Conservation (phyloP, 1,140 invertebrate species). For the Euborellia annulipes region DNA sequence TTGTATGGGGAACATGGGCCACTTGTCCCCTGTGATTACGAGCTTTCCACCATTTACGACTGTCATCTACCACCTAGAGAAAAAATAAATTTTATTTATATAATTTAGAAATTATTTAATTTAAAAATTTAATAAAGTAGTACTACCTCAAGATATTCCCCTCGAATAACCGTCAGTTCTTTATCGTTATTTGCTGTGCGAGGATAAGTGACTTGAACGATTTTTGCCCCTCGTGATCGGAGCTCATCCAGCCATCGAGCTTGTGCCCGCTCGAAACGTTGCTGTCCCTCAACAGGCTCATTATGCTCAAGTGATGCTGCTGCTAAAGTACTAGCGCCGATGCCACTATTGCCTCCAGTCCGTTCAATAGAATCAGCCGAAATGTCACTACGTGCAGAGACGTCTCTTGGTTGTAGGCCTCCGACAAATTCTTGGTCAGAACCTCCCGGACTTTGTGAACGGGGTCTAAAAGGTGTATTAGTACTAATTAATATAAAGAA, state of each 20-base stretch:
- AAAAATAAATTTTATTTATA: constrained; percentile 5
- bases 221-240: constrained; percentile 53
- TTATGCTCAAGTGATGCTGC: constrained; percentile 18
- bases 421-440: constrained; percentile 19
- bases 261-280: constrained; percentile 31
- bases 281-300: constrained; percentile 13
- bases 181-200: constrained; percentile 96
- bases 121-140: constrained; percentile 3
- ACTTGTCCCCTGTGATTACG: constrained; percentile 73
- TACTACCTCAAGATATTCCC: constrained; percentile 83
- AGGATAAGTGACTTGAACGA: constrained; percentile 88
- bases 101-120: background rate
- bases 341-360: constrained; percentile 31
- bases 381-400: constrained; percentile 49
- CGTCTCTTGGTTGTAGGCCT: constrained; percentile 20
- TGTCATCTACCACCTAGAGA: constrained; percentile 75
- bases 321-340: constrained; percentile 31
- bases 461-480: constrained; percentile 14
- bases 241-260: constrained; percentile 55
- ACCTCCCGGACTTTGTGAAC: constrained; percentile 20
- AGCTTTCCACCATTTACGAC: constrained; percentile 97
- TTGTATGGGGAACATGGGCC: constrained; percentile 94
- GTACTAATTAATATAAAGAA: too few relatives aligned
- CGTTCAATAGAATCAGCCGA: constrained; percentile 61
- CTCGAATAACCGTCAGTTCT: constrained; percentile 86